Evolutionary conservation across 2,113 vertebrate species (phyloP), one percentile per base, ranked within the genome.

Genomic region (Microcebus ravelobensis): DNA sequence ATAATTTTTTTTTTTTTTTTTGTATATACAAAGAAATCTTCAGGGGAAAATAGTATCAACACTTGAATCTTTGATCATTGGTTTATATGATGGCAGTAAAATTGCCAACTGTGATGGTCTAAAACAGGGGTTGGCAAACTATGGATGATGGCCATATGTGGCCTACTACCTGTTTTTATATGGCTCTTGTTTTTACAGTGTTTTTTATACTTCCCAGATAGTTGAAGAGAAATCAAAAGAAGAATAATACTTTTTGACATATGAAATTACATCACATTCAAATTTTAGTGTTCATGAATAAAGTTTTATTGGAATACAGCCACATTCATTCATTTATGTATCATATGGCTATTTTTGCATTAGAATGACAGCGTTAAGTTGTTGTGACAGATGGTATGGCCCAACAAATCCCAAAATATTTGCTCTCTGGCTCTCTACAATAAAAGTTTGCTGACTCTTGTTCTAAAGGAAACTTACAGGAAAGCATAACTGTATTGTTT

Each of bases 211-310:
- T 76, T 61, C 36, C 36, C 84, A 8, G 4, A 34, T 61, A 29
- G 21, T 79, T 90, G 68, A 80, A 79, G 92, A 76, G 70, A 87
- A 73, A 83, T 52, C 39, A 42, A 59, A 93, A 57, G 36, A 55
- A 87, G 12, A 68, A 79, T 61, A n/a, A 8, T 95, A 74, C 21
- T 93, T 84, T 8, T 25, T 95, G 31, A 71, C 27, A 91, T 81
- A 13, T 14, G 21, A 95, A 92, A 55, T 92, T 95, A 79, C 18
- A 20, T 74, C n/a, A 55, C 76, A 76, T 93, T 94, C 17, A 83
- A 74, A 87, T 80, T 73, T 87, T 70, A 76, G 4, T 74, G n/a
- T 85, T 65, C 34, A 17, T 45, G 12, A 83, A 82, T 76, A 52
- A 52, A 61, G 23, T 94, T 76, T 95, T 76, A 70, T 61, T 61